phyloP scores from a whole-genome alignment of 2,113 vertebrate genomes.

The Odobenus rosmarus region DNA sequence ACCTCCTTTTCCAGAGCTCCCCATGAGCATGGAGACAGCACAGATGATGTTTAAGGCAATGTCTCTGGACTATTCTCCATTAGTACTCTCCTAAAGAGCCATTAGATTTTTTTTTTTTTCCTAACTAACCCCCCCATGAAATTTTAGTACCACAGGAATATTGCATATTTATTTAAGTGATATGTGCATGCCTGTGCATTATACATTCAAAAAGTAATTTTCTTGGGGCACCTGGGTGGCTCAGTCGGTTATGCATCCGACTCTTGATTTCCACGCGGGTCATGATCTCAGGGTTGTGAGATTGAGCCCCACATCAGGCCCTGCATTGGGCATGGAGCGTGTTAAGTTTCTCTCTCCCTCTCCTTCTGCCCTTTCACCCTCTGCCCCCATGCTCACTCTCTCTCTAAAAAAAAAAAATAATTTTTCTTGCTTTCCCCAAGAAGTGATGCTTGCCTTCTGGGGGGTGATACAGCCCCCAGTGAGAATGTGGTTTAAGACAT shows the following conservation, averaged over 20 bases:
- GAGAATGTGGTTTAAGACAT: neutral
- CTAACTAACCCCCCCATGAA: neutral
- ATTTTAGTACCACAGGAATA: neutral
- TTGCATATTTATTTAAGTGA: neutral
- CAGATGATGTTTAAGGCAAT: neutral
- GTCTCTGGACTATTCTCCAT: neutral
- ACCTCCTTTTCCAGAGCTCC: rapidly evolving
- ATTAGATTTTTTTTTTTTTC: neutral
- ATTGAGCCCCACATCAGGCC: neutral
- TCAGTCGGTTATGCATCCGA: neutral
- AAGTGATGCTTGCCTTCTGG: neutral
- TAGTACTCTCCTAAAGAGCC: too few relatives aligned
- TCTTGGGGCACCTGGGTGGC: neutral
- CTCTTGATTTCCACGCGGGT: neutral
- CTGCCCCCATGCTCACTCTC: neutral
- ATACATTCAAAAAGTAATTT: neutral
- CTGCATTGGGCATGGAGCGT: neutral
- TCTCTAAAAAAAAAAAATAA: neutral
- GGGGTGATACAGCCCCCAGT: neutral
- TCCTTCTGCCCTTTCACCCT: neutral
- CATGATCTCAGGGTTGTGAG: neutral
- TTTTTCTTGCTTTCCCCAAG: neutral
- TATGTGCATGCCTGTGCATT: neutral
- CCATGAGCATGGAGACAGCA: neutral
- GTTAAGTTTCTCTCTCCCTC: neutral